phyloP scores from a whole-genome alignment of 2,797 vertebrate genomes.

The Rousettus madagascariensis region DNA sequence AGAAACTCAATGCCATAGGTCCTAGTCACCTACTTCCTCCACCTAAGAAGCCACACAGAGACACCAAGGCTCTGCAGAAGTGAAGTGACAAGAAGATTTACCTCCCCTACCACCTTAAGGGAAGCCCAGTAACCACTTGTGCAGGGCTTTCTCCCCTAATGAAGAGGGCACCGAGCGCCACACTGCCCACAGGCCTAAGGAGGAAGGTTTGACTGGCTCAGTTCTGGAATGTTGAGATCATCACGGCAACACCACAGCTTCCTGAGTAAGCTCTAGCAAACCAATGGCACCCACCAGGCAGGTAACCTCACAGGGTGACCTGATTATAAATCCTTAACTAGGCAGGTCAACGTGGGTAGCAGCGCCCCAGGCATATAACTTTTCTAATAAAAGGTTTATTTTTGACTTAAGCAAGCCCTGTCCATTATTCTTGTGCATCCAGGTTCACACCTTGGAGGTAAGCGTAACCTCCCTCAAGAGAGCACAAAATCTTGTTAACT shows the following conservation, averaged over 20 bases:
- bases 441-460: background rate
- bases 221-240: background rate
- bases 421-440: background rate
- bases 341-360: background rate
- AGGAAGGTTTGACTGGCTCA: background rate
- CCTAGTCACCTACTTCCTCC: slow-evolving; percentile 1
- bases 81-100: background rate
- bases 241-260: background rate
- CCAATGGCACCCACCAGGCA: background rate
- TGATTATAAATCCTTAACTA: background rate
- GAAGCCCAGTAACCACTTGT: background rate
- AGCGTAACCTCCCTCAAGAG: background rate
- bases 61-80: background rate
- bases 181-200: background rate
- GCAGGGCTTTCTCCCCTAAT: background rate
- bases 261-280: background rate
- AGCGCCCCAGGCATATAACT: background rate
- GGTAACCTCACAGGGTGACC: background rate
- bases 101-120: background rate
- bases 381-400: background rate
- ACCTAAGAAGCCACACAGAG: background rate
- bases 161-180: background rate
- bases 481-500: background rate
- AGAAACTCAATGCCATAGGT: background rate
- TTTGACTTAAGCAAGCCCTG: background rate